Conservation (phyloP, 2,888 invertebrate species). For the Orgyia antiqua region DNA sequence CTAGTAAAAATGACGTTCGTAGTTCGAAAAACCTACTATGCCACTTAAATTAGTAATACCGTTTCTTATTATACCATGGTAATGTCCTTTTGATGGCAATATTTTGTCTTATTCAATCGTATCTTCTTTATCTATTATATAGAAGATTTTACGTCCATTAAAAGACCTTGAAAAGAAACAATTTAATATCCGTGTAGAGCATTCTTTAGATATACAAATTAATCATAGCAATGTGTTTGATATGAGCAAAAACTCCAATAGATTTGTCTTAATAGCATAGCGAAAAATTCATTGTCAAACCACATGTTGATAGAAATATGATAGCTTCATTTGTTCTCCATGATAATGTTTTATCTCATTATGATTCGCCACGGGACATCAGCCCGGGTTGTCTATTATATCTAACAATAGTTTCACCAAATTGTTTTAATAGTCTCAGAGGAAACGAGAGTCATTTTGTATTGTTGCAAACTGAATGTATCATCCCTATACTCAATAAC, state of each 20-base stretch:
- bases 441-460: slow-evolving; percentile 61
- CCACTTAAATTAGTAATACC: too few species aligned
- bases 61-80: too few species aligned
- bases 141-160: too few species aligned
- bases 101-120: too few species aligned
- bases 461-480: slow-evolving; percentile 54
- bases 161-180: too few species aligned
- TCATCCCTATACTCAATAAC: slow-evolving; percentile 47
- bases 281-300: slow-evolving; percentile 37
- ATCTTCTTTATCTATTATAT: too few species aligned
- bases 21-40: too few species aligned
- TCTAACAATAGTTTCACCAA: slow-evolving; percentile 63
- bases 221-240: slow-evolving; percentile 20
- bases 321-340: slow-evolving; percentile 69
- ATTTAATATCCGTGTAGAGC: too few species aligned
- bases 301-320: slow-evolving; percentile 61
- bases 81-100: too few species aligned
- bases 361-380: slow-evolving; percentile 67
- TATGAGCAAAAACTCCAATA: slow-evolving; percentile 28
- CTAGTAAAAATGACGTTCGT: too few species aligned
- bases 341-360: slow-evolving; percentile 63
- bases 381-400: slow-evolving; percentile 52
- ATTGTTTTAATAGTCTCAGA: slow-evolving; percentile 71
- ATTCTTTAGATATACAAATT: slow-evolving; percentile 14
- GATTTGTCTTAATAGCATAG: slow-evolving; percentile 25